A percentile compares a stretch with the other conserved stretches of the same genome.
These are phyloP conservation scores for Thamnophis elegans DNA, from an alignment of 2,797 vertebrate species.

Conservation along the genomic window DNA sequence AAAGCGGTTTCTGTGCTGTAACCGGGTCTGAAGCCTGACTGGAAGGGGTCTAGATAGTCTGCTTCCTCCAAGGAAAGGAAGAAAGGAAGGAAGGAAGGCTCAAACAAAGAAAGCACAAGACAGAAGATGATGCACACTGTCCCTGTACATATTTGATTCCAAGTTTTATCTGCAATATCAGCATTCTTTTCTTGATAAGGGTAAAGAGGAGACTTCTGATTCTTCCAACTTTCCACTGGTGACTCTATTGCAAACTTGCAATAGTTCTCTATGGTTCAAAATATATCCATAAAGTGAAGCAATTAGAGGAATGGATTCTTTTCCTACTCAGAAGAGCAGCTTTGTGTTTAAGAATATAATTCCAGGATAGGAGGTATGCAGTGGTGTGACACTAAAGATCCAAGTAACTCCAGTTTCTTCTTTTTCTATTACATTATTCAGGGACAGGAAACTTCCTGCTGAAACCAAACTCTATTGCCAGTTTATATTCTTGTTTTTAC, in stretches of 20 bases:
- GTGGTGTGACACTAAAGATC: background rate
- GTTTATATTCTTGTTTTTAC: background rate
- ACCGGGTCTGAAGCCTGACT: too few relatives aligned
- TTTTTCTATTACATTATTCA: background rate
- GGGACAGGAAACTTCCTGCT: background rate
- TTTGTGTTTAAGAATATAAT: background rate
- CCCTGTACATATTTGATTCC: rapidly evolving
- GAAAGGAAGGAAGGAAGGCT: background rate
- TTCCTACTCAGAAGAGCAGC: background rate
- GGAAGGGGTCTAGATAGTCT: too few relatives aligned
- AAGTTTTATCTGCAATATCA: background rate
- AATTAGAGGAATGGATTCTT: background rate
- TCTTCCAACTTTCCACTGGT: background rate
- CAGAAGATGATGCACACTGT: background rate
- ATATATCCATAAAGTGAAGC: background rate
- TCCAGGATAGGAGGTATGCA: background rate
- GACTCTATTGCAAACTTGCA: background rate
- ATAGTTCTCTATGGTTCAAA: background rate
- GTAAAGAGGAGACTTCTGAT: background rate
- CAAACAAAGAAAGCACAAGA: background rate
- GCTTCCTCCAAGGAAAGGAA: background rate
- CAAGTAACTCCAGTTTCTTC: background rate
- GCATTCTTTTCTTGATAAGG: background rate
- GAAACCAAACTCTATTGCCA: background rate
- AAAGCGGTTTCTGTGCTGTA: too few relatives aligned